Conservation (phyloP, 2,888 invertebrate genomes). For the Blastobasis lacticolella region DNA sequence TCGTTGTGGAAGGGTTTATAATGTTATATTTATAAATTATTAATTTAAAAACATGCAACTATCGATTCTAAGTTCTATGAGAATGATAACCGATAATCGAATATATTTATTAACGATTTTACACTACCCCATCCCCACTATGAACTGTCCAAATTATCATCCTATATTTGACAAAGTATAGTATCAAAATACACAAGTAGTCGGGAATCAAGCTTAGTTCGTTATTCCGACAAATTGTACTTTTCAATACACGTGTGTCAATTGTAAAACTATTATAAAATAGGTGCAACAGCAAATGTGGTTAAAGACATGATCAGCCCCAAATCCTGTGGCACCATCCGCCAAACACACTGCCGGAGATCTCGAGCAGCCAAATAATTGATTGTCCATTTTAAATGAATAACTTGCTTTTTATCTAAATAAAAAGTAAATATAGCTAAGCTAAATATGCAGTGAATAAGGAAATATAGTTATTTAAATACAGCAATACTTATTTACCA, state of each 20-base stretch:
- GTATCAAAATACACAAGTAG: no score
- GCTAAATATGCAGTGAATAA: not conserved
- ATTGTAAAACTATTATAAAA: not conserved
- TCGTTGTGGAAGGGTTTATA: no score
- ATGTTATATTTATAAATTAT: no score
- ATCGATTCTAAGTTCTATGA: no score
- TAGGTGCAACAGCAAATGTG: conserved; percentile 2
- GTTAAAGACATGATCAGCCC: not conserved
- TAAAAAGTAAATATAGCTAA: not conserved
- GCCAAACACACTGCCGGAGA: not conserved
- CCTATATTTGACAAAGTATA: no score
- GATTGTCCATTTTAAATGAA: not conserved
- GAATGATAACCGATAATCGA: no score
- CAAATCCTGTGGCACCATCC: conserved; percentile 1
- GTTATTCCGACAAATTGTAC: no score
- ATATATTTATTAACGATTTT: no score
- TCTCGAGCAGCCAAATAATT: not conserved
- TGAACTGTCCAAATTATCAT: no score
- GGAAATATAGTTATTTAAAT: not conserved
- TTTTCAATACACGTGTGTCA: not conserved
- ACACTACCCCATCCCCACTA: no score
- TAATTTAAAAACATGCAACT: no score
- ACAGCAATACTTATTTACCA: not conserved
- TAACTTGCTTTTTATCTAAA: not conserved
- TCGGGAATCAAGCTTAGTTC: no score